These are phyloP conservation scores for Neostethus bicornis DNA, from an alignment of 2,797 vertebrate genomes.

Conservation along the genomic window DNA sequence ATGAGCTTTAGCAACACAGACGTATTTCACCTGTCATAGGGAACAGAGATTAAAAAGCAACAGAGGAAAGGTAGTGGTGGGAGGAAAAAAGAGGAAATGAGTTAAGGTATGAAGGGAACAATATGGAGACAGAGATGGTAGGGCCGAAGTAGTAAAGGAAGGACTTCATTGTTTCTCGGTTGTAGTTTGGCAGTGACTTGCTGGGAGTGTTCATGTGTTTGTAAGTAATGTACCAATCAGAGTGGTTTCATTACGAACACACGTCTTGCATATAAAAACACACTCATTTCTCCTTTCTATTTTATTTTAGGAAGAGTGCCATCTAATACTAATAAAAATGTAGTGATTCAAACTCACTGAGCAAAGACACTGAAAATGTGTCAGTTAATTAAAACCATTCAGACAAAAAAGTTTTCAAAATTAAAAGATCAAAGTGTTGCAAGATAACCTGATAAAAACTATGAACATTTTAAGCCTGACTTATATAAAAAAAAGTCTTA, in stretches of 20 bases:
- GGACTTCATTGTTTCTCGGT: background rate
- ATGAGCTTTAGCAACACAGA: slow-evolving; percentile 23
- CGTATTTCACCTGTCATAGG: slow-evolving; percentile 21
- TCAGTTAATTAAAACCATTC: background rate
- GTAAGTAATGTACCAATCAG: background rate
- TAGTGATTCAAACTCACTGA: background rate
- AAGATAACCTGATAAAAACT: background rate
- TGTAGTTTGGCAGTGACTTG: slow-evolving; percentile 52
- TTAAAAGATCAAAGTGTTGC: background rate
- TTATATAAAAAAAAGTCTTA: background rate
- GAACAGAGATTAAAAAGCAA: slow-evolving; percentile 4
- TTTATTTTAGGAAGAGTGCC: background rate
- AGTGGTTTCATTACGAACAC: background rate
- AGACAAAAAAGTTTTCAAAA: background rate
- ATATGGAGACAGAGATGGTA: background rate
- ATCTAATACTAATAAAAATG: background rate
- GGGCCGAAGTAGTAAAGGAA: background rate
- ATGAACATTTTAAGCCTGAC: background rate
- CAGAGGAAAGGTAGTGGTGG: background rate
- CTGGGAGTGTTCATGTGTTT: slow-evolving; percentile 29
- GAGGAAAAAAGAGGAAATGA: background rate
- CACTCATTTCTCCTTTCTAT: slow-evolving; percentile 7
- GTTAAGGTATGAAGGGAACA: slow-evolving; percentile 1
- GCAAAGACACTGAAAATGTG: background rate
- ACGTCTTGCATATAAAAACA: slow-evolving; percentile 25